A percentile compares a stretch with the other conserved stretches of the same genome.
Conservation (phyloP, 2,113 vertebrate genomes). For the Sciurus niger region DNA sequence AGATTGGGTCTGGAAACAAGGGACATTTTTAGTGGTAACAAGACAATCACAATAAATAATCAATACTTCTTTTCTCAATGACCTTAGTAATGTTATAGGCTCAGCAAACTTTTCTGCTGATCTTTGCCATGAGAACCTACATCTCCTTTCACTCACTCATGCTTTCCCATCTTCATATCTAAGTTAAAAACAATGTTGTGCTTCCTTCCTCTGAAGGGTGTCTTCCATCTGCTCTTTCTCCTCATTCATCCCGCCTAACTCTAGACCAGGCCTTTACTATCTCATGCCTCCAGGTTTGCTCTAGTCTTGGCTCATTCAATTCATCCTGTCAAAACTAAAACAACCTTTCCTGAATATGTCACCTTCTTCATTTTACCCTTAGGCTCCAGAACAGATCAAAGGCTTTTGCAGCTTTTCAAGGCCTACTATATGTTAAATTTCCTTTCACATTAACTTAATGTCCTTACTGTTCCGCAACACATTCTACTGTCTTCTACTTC, state of each 20-base stretch:
- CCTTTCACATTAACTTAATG: background rate
- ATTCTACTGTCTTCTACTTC: background rate
- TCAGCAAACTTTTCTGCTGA: background rate
- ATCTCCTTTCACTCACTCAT: background rate
- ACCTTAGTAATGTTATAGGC: background rate
- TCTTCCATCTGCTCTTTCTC: background rate
- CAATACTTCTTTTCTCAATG: background rate
- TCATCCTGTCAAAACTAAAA: background rate
- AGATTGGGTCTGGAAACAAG: constrained; percentile 11
- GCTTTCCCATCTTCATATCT: background rate
- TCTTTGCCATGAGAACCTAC: background rate
- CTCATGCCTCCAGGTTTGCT: background rate
- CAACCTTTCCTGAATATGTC: background rate
- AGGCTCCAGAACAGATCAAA: background rate
- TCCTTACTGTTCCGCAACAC: background rate
- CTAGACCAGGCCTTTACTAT: background rate
- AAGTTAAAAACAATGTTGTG: background rate
- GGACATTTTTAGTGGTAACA: background rate
- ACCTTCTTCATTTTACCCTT: background rate
- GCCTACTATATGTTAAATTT: background rate
- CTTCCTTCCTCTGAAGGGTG: background rate
- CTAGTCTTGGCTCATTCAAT: background rate
- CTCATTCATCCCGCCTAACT: background rate
- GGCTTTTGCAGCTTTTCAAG: background rate
- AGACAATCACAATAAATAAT: background rate